These are phyloP conservation scores for Cryptosula pallasiana DNA, from an alignment of 2,888 invertebrate species.

Conservation along the genomic window DNA sequence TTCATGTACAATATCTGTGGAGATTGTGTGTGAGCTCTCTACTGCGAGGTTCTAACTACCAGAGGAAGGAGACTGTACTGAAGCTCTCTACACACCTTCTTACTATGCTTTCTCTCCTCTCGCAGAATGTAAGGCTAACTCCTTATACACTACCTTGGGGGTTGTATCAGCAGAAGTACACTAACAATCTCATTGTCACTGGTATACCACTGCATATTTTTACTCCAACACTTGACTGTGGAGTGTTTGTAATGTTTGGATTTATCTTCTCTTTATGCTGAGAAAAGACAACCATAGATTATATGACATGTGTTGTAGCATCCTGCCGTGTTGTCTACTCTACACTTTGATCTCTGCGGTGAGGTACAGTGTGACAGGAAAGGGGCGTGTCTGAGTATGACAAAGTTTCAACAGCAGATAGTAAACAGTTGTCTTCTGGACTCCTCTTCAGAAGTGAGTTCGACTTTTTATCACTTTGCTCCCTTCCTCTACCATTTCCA, in stretches of 20 bases:
- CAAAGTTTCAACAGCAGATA: background rate
- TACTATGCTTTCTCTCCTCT: background rate
- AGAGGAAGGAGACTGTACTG: conserved; percentile 57
- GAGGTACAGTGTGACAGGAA: background rate
- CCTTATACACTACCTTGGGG: too few species aligned
- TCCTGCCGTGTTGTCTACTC: too few species aligned
- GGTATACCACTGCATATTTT: too few species aligned
- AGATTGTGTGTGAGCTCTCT: conserved; percentile 56
- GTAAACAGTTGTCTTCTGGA: background rate
- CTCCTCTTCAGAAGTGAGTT: conserved; percentile 11
- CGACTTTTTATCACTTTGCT: too few species aligned
- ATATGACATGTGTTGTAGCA: too few species aligned
- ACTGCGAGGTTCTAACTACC: conserved; percentile 62
- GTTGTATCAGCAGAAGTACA: too few species aligned
- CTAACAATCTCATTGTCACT: too few species aligned
- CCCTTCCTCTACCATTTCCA: too few species aligned
- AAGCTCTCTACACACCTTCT: conserved; percentile 31
- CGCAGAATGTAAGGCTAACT: background rate
- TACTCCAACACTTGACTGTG: too few species aligned
- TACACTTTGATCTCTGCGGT: background rate
- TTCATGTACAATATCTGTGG: conserved; percentile 57
- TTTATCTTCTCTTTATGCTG: too few species aligned
- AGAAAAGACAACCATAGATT: too few species aligned
- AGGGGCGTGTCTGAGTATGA: background rate
- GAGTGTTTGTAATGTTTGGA: too few species aligned